A percentile compares a stretch with the other conserved stretches of the same genome.
phyloP scores from a whole-genome alignment of 2,888 invertebrate genomes.

The Ectemnius continuus region DNA sequence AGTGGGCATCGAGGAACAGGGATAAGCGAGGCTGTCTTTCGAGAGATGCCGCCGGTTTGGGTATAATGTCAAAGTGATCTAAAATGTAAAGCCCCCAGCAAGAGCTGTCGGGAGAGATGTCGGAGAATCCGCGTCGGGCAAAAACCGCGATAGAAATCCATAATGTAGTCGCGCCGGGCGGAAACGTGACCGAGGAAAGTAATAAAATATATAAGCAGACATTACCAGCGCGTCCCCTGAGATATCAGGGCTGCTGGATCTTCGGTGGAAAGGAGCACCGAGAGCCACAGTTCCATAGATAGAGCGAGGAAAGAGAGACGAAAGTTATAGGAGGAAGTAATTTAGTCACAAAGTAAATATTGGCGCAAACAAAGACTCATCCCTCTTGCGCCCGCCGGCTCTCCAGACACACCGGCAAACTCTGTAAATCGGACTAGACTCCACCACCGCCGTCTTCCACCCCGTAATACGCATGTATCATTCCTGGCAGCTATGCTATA shows the following conservation, averaged over 20 bases:
- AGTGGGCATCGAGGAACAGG: constrained; percentile 41
- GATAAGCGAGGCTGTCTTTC: constrained; percentile 25
- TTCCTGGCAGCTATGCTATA: constrained; percentile 2
- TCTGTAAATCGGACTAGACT: constrained; percentile 31
- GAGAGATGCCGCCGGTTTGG: constrained; percentile 2
- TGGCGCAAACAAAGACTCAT: constrained; percentile 47
- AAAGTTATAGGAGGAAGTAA: constrained; percentile 52
- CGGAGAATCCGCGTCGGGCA: constrained; percentile 7
- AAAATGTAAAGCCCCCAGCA: constrained; percentile 43
- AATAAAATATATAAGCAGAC: constrained; percentile 14
- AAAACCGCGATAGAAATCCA: constrained; percentile 17
- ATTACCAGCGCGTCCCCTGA: constrained; percentile 13
- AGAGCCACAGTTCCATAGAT: constrained; percentile 17
- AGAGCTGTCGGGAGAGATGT: neutral
- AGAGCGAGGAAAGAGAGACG: constrained; percentile 18
- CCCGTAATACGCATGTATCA: constrained; percentile 25
- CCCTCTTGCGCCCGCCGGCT: constrained; percentile 17
- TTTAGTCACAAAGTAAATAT: constrained; percentile 52
- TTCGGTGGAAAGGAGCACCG: neutral
- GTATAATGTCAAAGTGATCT: constrained; percentile 45
- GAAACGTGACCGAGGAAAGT: no score
- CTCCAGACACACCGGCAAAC: constrained; percentile 15
- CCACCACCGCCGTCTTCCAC: constrained; percentile 9
- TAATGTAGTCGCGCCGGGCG: constrained; percentile 16
- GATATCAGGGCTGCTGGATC: constrained; percentile 32